Evolutionary conservation across 1,140 invertebrate species (phyloP).

Genomic region (Sycophaga agraensis): DNA sequence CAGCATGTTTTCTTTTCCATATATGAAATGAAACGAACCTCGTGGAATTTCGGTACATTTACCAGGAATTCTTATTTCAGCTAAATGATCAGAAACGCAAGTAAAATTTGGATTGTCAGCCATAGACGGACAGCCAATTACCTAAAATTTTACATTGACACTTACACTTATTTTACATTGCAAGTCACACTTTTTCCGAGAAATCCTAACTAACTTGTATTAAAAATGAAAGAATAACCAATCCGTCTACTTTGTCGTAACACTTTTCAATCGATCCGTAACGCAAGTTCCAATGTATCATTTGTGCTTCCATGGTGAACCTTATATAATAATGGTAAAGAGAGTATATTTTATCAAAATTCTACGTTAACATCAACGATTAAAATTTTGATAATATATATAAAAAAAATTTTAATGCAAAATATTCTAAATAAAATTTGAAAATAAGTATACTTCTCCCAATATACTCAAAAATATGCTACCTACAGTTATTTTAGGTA

Average conservation of each 20-base stretch:
- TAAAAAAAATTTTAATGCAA: too few species aligned
- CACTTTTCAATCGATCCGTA: conserved; percentile 72
- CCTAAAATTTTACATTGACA: conserved; percentile 26
- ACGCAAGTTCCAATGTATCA: conserved; percentile 77
- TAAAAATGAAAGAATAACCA: conserved; percentile 56
- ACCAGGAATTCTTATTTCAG: conserved; percentile 44
- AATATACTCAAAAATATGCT: too few species aligned
- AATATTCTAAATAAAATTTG: too few species aligned
- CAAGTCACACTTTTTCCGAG: too few species aligned
- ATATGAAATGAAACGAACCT: conserved; percentile 34
- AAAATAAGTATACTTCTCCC: too few species aligned
- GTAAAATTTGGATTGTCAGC: conserved; percentile 51
- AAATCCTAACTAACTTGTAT: conserved; percentile 37
- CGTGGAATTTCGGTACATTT: conserved; percentile 37
- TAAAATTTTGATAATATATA: too few species aligned
- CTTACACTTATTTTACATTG: not conserved
- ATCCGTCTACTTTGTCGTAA: conserved; percentile 69
- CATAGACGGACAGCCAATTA: conserved; percentile 39
- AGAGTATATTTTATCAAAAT: too few species aligned
- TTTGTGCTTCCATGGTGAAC: conserved; percentile 75
- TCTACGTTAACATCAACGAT: too few species aligned
- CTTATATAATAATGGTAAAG: too few species aligned
- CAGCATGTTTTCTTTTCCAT: too few species aligned
- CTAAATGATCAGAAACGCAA: conserved; percentile 45
- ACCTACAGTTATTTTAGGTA: too few species aligned